Base-by-base conservation (phyloP, 1,140 invertebrate genomes). In the Cryptotermes secundus region DNA sequence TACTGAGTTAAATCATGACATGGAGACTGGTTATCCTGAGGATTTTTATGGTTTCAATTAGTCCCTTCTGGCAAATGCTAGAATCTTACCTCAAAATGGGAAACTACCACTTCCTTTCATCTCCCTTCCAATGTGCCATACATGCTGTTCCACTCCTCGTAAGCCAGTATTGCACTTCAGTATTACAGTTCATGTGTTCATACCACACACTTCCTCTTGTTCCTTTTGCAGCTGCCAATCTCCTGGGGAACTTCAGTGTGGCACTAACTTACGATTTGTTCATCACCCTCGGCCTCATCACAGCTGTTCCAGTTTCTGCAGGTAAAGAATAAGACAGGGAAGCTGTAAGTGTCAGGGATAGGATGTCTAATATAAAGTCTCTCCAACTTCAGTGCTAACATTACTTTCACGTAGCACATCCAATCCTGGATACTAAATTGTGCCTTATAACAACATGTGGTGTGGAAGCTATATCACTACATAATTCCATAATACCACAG, bases 201-300 rank as follows among this genome's bases (percentile, higher is more conserved):
- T 38, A 19, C 16, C 7, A 19, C 16, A 14, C 9, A 49, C 2
- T 10, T 19, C 9, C 45, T 14, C 16, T 12, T 35, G 34, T 83
- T 72, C 35, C 34, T 79, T 22, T 94, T 94, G 85, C 92, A 98
- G 96, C 95, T 88, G 97, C 97, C 86, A 96, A 97, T 89, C 92
- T 98, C 89, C 91, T 98, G 87, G 96, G 95, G 86, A 97, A 97
- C 90, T 98, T 98, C 90, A 96, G 96, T 86, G 94, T 97, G 83
- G 94, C 95, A 80, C 91, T 97, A 83, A 98, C 97, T 3, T 98
- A 98, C 89, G 96, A 97, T 89, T 92, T 98, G 86, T 98, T 98
- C 90, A 96, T 98, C 72, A 98, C 96, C 35, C 91, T 98, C 81
- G 97, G 96, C 86, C 92, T 98, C 84, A 96, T 98, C 86, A 95